These are phyloP conservation scores for Hedya salicella DNA, from an alignment of 2,888 invertebrate genomes.

Conservation along the genomic window DNA sequence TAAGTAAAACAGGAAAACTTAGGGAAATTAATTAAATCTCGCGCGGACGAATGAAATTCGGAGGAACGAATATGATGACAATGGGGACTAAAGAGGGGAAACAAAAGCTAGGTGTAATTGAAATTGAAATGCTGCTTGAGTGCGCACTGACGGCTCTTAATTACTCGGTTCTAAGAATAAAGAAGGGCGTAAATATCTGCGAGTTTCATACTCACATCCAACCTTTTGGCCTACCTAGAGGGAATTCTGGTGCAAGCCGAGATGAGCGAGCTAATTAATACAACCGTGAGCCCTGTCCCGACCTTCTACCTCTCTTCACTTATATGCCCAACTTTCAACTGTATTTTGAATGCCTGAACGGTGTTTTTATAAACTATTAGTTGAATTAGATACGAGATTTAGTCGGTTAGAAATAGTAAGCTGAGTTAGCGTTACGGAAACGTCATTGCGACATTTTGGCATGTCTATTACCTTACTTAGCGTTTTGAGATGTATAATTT, in stretches of 20 bases:
- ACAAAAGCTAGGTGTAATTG: conserved; percentile 54
- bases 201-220: background rate
- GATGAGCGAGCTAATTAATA: conserved; percentile 42
- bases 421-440: conserved; percentile 6
- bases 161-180: conserved; percentile 41
- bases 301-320: conserved; percentile 1
- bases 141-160: conserved; percentile 43
- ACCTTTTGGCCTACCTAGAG: background rate
- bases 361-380: background rate
- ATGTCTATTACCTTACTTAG: conserved; percentile 17
- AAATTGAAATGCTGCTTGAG: conserved; percentile 51
- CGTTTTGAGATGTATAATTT: background rate
- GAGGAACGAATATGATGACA: conserved; percentile 50
- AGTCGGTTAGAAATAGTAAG: background rate
- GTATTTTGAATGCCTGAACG: background rate
- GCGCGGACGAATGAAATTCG: conserved; percentile 51
- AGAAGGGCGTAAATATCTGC: conserved; percentile 9
- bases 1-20: conserved; percentile 43
- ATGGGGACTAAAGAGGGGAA: conserved; percentile 47
- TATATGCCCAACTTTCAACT: background rate
- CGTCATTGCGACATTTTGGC: background rate
- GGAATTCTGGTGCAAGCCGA: conserved; percentile 41
- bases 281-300: conserved; percentile 7
- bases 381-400: background rate
- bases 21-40: conserved; percentile 51